Conservation (phyloP, 2,113 vertebrate species). For the Rhabdomys dilectus region DNA sequence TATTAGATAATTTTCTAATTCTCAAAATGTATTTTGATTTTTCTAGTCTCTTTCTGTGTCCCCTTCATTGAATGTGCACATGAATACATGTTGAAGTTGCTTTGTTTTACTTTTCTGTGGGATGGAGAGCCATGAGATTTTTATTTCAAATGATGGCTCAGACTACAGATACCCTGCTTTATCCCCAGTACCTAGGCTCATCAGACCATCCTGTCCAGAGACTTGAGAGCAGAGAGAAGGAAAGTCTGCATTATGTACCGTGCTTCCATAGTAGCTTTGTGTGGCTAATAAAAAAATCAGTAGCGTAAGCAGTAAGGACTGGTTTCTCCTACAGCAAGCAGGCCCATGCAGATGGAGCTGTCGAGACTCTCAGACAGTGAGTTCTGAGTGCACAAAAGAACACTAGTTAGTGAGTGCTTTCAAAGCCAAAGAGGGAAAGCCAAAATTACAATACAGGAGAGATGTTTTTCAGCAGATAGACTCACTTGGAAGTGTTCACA, state of each 20-base stretch:
- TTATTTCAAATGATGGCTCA: slow-evolving; percentile 59
- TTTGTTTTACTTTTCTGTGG: slow-evolving; percentile 23
- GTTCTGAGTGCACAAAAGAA: neutral
- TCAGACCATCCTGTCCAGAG: slow-evolving; percentile 41
- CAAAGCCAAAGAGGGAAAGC: neutral
- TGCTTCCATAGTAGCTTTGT: slow-evolving; percentile 22
- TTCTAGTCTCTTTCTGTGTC: slow-evolving; percentile 28
- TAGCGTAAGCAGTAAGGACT: neutral
- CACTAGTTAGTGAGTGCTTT: slow-evolving; percentile 14
- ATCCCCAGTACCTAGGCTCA: neutral
- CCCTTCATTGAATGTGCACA: neutral
- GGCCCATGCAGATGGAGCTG: neutral
- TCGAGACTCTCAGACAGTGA: neutral
- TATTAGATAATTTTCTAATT: slow-evolving; percentile 35
- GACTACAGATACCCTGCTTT: slow-evolving; percentile 22
- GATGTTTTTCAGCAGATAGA: slow-evolving; percentile 21
- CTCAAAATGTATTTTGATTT: slow-evolving; percentile 27
- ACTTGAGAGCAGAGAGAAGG: neutral
- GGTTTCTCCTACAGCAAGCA: neutral
- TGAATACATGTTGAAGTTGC: neutral
- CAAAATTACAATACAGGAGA: slow-evolving; percentile 31
- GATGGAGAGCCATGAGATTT: slow-evolving; percentile 20
- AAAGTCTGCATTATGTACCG: neutral
- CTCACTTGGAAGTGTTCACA: slow-evolving; percentile 29
- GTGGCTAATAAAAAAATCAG: slow-evolving; percentile 53